Evolutionary conservation across 2,797 vertebrate genomes (phyloP).

Genomic region (Melanotaenia parkinsoni): DNA sequence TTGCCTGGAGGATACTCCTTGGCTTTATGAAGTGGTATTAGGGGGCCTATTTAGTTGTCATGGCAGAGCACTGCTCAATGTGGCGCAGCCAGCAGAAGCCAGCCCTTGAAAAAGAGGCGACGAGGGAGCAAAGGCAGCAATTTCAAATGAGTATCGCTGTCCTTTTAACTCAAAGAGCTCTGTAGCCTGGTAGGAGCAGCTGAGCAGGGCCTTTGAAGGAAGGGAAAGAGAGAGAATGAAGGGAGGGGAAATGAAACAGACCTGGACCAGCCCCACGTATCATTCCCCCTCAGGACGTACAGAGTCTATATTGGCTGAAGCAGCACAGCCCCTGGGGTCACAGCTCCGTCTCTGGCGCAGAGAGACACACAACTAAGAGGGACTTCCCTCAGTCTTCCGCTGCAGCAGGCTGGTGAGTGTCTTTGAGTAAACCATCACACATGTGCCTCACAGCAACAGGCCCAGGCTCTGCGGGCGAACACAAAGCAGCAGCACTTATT

Average conservation of each 20-base stretch:
- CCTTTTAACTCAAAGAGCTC: constrained; percentile 87
- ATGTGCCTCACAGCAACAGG: constrained; percentile 80
- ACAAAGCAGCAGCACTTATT: constrained; percentile 84
- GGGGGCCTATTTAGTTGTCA: constrained; percentile 87
- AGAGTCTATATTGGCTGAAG: constrained; percentile 80
- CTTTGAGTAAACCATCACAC: constrained; percentile 80
- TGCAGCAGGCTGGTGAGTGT: constrained; percentile 67
- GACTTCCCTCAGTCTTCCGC: constrained; percentile 71
- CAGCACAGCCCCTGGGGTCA: constrained; percentile 79
- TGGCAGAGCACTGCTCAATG: constrained; percentile 80
- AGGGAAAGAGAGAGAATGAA: constrained; percentile 62
- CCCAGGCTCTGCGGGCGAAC: constrained; percentile 78
- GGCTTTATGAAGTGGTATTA: constrained; percentile 86
- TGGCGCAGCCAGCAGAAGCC: constrained; percentile 81
- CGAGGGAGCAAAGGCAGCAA: constrained; percentile 76
- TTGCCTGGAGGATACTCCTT: constrained; percentile 84
- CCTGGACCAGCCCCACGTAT: constrained; percentile 79
- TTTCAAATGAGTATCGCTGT: constrained; percentile 85
- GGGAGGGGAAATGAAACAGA: constrained; percentile 80
- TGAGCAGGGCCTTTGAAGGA: constrained; percentile 82
- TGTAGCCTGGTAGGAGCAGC: constrained; percentile 81
- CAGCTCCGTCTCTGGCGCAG: constrained; percentile 71
- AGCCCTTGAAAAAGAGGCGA: constrained; percentile 74
- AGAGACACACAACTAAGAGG: constrained; percentile 70
- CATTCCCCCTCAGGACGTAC: constrained; percentile 84